Base-by-base conservation (phyloP, 2,888 invertebrate genomes). In the Rhogogaster chlorosoma region DNA sequence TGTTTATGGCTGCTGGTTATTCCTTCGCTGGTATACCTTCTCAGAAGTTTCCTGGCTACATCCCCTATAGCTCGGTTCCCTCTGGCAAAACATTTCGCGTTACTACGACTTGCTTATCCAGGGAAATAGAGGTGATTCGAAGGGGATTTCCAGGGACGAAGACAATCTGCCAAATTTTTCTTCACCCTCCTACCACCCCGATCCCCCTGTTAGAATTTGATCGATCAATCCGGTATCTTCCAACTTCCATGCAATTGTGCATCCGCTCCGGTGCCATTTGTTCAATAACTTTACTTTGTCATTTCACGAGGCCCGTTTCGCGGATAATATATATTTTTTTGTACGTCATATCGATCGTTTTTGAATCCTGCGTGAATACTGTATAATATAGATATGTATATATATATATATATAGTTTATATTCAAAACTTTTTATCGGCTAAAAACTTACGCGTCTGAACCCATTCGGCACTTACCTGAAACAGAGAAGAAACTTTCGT, bases 1-100 rank as follows among this genome's bases (percentile, higher is more conserved):
- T 92, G 92, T 91, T 92, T 91, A 92, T 90, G 90, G 89, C 87
- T 89, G 86, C 87, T 88, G 89, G 87, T 89, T 90, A 89, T 89
- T 89, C 88, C 88, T 61, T 84, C 84, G 71, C 84, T 84, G 67
- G 22, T 80, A 80, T 67, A 64, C 61, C 78, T 36, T 36, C 61
- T 38, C 42, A 42, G 80, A 77, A 85, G 22, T 85, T 85, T 85
- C 71, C 70, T 26, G 82, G 82, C 67, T 85, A 64, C 61, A 42
- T 75, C 84, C 64, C 70, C 77, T n/a, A n/a, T n/a, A 67, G 36
- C 57, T 36, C 70, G 53, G 42, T 38, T 82, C 49, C 38, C 77
- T 42, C 84, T 80, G 82, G 57, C 70, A 85, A 85, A 85, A 82
- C 85, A 85, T 82, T 53, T 78, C 80, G 67, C 73, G 75, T 75